These are phyloP conservation scores for Toxostoma redivivum DNA, from an alignment of 2,113 vertebrate species.

Conservation along the genomic window DNA sequence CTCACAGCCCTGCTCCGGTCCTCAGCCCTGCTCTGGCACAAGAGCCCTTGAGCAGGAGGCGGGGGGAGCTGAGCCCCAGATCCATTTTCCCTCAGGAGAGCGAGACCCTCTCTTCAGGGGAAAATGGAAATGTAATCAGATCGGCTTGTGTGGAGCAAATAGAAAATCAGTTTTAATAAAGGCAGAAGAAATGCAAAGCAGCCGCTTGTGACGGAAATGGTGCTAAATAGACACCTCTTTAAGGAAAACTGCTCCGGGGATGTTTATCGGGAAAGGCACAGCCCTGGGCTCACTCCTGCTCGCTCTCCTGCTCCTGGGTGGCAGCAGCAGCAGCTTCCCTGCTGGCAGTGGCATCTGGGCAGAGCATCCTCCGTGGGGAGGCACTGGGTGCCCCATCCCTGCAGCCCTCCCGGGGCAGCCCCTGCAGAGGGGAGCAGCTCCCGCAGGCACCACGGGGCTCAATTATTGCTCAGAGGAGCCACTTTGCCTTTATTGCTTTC, in stretches of 20 bases:
- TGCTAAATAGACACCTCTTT: constrained; percentile 69
- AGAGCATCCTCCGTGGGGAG: background rate
- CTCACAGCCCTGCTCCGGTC: accelerated
- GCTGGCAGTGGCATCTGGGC: accelerated
- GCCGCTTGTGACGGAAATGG: constrained; percentile 75
- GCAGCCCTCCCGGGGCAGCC: background rate
- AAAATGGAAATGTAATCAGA: constrained; percentile 83
- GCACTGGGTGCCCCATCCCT: accelerated
- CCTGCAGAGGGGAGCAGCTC: background rate
- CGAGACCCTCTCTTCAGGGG: constrained; percentile 51
- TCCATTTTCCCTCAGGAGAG: background rate
- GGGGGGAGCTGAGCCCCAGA: background rate
- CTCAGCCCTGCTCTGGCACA: background rate
- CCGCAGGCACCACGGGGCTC: constrained; percentile 3
- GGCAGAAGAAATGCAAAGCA: constrained; percentile 79
- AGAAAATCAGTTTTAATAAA: constrained; percentile 84
- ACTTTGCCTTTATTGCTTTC: constrained; percentile 75
- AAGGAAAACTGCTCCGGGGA: constrained; percentile 45
- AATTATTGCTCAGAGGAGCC: constrained; percentile 69
- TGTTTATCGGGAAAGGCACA: background rate
- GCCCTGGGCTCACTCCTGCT: constrained; percentile 2
- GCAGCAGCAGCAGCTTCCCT: background rate
- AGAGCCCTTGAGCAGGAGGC: background rate
- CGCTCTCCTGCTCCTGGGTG: background rate
- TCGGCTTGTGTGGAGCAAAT: constrained; percentile 78